These are phyloP conservation scores for Aselliscus stoliczkanus DNA, from an alignment of 2,797 vertebrate species.

Conservation along the genomic window DNA sequence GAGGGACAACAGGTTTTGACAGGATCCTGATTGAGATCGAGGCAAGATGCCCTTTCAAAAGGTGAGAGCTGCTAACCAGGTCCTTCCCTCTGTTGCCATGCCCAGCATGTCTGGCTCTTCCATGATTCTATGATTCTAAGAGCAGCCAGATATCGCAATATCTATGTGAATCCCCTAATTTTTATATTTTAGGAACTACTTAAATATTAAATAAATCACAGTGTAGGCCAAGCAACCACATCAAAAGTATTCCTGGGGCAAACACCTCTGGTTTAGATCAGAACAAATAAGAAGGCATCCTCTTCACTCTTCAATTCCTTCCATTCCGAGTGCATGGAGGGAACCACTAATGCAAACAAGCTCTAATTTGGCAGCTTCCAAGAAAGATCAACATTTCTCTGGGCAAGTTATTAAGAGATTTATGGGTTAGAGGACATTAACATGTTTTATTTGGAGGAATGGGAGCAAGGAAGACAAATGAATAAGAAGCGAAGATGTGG, in stretches of 20 bases:
- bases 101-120: background rate
- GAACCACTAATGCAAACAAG: slow-evolving; percentile 39
- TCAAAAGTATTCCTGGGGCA: background rate
- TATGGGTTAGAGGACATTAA: slow-evolving; percentile 31
- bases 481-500: background rate
- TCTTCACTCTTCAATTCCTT: background rate
- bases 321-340: background rate
- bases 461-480: slow-evolving; percentile 21
- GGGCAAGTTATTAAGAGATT: slow-evolving; percentile 58
- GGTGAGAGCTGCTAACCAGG: background rate
- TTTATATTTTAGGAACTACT: background rate
- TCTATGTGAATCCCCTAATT: background rate
- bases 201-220: slow-evolving; percentile 25
- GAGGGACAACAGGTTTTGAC: background rate
- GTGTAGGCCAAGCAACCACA: background rate
- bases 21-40: background rate
- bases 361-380: slow-evolving; percentile 49
- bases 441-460: background rate
- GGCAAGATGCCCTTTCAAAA: background rate
- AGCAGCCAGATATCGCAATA: background rate
- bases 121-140: slow-evolving; percentile 33
- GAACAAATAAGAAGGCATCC: slow-evolving; percentile 8
- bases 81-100: background rate
- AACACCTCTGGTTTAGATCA: background rate
- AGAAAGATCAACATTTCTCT: slow-evolving; percentile 51